These are phyloP conservation scores for Maniola hyperantus DNA, from an alignment of 2,888 invertebrate species.

Conservation along the genomic window DNA sequence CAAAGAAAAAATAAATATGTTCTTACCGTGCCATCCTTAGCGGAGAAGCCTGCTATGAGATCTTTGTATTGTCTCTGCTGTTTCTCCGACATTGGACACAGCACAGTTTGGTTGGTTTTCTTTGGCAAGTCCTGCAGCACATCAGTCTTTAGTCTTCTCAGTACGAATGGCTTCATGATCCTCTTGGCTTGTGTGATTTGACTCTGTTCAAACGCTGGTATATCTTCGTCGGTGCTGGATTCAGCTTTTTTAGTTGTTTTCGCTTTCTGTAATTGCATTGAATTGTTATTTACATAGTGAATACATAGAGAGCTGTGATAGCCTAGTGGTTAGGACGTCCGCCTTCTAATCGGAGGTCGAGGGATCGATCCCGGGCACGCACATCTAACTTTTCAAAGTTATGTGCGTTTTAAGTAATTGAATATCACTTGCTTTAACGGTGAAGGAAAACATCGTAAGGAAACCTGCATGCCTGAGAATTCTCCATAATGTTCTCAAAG, in stretches of 20 bases:
- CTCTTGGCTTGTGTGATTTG: constrained; percentile 96
- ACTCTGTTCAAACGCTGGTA: constrained; percentile 92
- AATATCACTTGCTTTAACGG: too few species aligned
- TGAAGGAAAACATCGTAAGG: too few species aligned
- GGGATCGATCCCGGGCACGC: too few species aligned
- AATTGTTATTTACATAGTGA: too few species aligned
- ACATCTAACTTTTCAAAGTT: too few species aligned
- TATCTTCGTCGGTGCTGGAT: constrained; percentile 77
- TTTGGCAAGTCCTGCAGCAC: constrained; percentile 93
- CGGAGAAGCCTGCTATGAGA: constrained; percentile 86
- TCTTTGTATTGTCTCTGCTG: constrained; percentile 90
- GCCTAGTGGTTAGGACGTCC: too few species aligned
- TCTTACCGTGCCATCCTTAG: constrained; percentile 82
- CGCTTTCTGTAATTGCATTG: constrained; percentile 76
- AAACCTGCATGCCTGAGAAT: too few species aligned
- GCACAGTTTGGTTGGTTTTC: constrained; percentile 88
- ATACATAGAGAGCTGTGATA: too few species aligned
- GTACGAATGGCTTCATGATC: constrained; percentile 97
- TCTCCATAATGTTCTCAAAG: too few species aligned
- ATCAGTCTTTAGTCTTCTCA: constrained; percentile 93
- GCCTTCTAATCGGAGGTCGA: too few species aligned
- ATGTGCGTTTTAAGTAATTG: too few species aligned
- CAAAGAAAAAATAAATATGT: too few species aligned
- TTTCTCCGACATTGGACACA: constrained; percentile 84
- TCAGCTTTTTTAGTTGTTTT: constrained; percentile 76